Conservation (phyloP, 2,888 invertebrate species). For the Aplocera efformata region DNA sequence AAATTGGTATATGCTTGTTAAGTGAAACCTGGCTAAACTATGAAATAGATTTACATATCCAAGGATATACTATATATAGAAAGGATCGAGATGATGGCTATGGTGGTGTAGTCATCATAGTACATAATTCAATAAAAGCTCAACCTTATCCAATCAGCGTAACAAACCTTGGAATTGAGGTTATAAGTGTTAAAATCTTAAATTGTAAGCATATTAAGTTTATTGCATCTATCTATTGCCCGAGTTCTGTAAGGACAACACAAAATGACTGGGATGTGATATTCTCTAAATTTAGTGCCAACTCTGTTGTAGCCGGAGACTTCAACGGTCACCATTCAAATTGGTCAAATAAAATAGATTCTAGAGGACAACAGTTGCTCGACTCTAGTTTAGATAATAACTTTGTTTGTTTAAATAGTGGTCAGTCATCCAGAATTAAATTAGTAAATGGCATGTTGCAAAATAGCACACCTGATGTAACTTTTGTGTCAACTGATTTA, state of each 20-base stretch:
- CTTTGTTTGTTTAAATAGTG: too few relatives aligned
- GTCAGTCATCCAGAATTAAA: too few relatives aligned
- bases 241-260: background rate
- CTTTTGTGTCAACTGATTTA: too few relatives aligned
- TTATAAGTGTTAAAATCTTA: background rate
- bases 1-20: conserved; percentile 4
- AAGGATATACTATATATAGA: background rate
- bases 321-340: too few relatives aligned
- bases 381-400: too few relatives aligned
- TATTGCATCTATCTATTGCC: background rate
- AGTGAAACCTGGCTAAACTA: conserved; percentile 1
- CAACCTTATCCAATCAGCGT: background rate
- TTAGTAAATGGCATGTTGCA: too few relatives aligned
- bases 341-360: too few relatives aligned
- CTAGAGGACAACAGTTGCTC: too few relatives aligned
- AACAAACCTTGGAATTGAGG: background rate
- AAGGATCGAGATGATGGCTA: conserved; percentile 4
- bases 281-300: background rate
- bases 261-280: conserved; percentile 1
- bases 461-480: too few relatives aligned
- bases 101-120: conserved; percentile 15
- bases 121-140: conserved; percentile 1
- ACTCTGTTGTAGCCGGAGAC: too few relatives aligned
- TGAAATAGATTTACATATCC: background rate
- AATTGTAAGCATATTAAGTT: too few relatives aligned